phyloP scores from a whole-genome alignment of 1,140 invertebrate genomes.

The Bathynomus jamesi region DNA sequence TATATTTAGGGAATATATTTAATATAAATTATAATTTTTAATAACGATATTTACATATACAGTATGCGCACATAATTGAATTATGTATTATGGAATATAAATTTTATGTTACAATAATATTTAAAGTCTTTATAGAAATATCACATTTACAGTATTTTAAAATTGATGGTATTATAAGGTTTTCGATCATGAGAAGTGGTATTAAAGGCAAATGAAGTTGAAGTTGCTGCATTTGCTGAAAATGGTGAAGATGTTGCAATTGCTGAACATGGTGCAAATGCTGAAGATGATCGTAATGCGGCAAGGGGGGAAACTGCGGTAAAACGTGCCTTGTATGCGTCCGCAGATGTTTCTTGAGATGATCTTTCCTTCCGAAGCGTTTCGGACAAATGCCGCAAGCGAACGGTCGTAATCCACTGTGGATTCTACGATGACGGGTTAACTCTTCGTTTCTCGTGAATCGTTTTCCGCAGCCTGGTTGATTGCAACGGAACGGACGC shows the following conservation, averaged over 20 bases:
- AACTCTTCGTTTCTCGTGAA: constrained; percentile 90
- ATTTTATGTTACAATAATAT: no score
- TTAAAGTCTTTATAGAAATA: no score
- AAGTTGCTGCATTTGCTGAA: neutral
- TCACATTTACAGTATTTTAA: no score
- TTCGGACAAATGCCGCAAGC: constrained; percentile 71
- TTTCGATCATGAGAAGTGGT: neutral
- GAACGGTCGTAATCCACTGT: constrained; percentile 58
- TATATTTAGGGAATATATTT: no score
- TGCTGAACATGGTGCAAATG: neutral
- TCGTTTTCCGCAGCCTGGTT: constrained; percentile 71
- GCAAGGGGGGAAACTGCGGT: neutral
- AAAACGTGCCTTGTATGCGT: constrained; percentile 49
- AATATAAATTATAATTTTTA: no score
- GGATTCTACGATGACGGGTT: constrained; percentile 81
- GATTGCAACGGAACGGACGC: constrained; percentile 75
- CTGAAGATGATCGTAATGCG: neutral
- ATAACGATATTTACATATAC: no score
- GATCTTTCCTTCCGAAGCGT: constrained; percentile 77
- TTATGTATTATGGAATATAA: no score
- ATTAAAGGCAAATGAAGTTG: neutral
- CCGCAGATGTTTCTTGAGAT: constrained; percentile 49
- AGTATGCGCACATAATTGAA: no score
- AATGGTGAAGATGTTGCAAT: neutral
- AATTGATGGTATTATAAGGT: no score